Percentiles rank a stretch among this genome's conserved stretches.
Conservation (phyloP, 2,113 vertebrate genomes). For the Piliocolobus tephrosceles region DNA sequence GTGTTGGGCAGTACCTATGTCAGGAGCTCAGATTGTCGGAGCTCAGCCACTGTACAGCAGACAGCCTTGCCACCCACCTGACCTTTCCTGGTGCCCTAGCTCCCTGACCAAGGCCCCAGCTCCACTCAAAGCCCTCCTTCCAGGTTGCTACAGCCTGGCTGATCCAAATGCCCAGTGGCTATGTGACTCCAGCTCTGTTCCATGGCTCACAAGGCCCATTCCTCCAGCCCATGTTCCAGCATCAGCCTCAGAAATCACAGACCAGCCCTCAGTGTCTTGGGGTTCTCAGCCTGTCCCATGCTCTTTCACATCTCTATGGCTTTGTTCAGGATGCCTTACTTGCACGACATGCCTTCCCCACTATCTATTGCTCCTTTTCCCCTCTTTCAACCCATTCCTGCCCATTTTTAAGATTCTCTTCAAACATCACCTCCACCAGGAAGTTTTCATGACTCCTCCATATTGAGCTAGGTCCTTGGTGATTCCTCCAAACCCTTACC, state of each 20-base stretch:
- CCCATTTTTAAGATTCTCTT: neutral
- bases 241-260: neutral
- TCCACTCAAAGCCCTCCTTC: neutral
- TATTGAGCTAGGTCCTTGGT: neutral
- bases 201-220: neutral
- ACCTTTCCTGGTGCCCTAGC: neutral
- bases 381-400: neutral
- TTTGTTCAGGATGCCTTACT: neutral
- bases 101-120: neutral
- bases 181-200: neutral
- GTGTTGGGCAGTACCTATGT: neutral
- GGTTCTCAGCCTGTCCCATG: neutral
- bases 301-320: neutral
- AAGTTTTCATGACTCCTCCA: neutral
- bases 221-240: neutral
- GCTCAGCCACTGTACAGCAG: neutral
- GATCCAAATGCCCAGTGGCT: neutral
- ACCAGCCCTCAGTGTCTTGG: neutral
- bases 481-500: no score
- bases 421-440: no score
- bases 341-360: accelerated
- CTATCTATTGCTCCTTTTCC: no score
- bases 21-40: neutral
- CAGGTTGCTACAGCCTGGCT: no score
- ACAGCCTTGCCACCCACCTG: neutral